These are phyloP conservation scores for Caenorhabditis auriculariae DNA, from an alignment of 2,888 invertebrate species.

Conservation along the genomic window DNA sequence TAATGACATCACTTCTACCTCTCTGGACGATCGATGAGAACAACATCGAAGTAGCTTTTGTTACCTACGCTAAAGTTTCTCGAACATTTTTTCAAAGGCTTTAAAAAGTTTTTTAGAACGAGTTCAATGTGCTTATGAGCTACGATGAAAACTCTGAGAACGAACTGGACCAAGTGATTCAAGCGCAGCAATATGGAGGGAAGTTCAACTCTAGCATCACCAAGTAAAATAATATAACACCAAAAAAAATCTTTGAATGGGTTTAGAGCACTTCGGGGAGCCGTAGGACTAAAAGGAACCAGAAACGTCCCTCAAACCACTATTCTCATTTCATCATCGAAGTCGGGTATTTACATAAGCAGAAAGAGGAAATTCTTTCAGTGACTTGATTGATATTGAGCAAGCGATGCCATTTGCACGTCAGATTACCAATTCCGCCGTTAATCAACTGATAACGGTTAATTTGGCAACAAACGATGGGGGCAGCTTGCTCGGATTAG, in stretches of 20 bases:
- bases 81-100: no score
- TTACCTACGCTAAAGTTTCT: conserved; percentile 18
- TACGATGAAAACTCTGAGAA: conserved; percentile 17
- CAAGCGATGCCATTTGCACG: conserved; percentile 8
- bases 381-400: conserved; percentile 17
- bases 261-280: conserved; percentile 15
- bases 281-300: conserved; percentile 5
- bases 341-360: neutral
- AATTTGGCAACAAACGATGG: conserved; percentile 6
- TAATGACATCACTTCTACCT: conserved; percentile 6
- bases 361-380: conserved; percentile 1
- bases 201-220: conserved; percentile 13
- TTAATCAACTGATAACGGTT: conserved; percentile 19
- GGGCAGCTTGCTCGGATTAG: conserved; percentile 16
- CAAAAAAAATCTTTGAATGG: no score
- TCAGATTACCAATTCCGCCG: conserved; percentile 6
- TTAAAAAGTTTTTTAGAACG: conserved; percentile 19
- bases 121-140: conserved; percentile 24
- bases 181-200: conserved; percentile 11
- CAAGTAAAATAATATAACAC: neutral
- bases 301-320: conserved; percentile 13
- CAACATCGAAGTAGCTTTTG: conserved; percentile 19
- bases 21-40: conserved; percentile 12
- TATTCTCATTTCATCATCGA: conserved; percentile 19
- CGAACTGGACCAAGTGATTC: conserved; percentile 9